Conservation (phyloP, 1,140 invertebrate species). For the Penaeus japonicus region DNA sequence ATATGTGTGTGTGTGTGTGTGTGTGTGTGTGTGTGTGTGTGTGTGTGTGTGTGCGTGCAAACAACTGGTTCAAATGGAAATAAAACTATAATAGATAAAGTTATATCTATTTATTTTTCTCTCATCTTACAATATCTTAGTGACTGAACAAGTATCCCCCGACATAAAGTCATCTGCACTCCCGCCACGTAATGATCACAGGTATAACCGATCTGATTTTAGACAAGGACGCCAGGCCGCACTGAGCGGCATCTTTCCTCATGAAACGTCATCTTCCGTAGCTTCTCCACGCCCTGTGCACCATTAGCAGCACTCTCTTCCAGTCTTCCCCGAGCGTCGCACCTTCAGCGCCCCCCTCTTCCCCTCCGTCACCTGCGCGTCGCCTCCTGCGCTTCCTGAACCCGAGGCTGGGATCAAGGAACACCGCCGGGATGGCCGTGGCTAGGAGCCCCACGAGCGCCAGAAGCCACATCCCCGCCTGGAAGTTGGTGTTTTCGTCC, state of each 20-base stretch:
- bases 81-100: too few relatives aligned
- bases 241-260: too few relatives aligned
- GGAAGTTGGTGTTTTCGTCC: constrained; percentile 36
- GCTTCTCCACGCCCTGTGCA: neutral
- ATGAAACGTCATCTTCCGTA: neutral
- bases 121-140: too few relatives aligned
- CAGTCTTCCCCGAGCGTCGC: neutral
- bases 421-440: constrained; percentile 25
- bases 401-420: constrained; percentile 24
- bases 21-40: neutral
- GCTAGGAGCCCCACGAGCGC: constrained; percentile 17
- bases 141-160: too few relatives aligned
- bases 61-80: neutral
- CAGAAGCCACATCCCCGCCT: constrained; percentile 30
- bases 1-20: neutral
- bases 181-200: too few relatives aligned
- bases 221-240: too few relatives aligned
- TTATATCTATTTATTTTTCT: too few relatives aligned
- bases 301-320: neutral
- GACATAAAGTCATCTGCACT: too few relatives aligned
- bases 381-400: constrained; percentile 23
- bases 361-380: neutral
- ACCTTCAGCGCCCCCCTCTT: neutral
- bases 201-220: too few relatives aligned
- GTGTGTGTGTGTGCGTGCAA: neutral